Base-by-base conservation (phyloP, 2,888 invertebrate species). In the Sarcophaga subvicina region DNA sequence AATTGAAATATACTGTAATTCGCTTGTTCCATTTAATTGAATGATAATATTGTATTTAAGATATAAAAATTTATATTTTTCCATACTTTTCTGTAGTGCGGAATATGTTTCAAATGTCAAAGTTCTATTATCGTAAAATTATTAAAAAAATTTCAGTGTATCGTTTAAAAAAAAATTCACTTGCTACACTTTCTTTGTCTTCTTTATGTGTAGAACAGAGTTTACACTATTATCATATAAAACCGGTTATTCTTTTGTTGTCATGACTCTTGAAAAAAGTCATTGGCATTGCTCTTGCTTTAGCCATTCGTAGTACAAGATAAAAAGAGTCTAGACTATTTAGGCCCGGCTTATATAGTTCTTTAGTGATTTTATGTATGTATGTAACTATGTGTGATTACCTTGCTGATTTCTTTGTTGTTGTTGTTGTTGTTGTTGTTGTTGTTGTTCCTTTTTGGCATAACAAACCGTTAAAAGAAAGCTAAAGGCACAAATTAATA, bases 321-420 rank as follows among this genome's bases (percentile, higher is more conserved):
- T 12, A 54, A 67, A n/a, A 27, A 72, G 60, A 47, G 70, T 71
- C 62, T 62, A 78, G 66, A 83, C 66, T 27, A 6, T 49, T 49
- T 14, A 67, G 66, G 14, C 54, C 54, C 54, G 54, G 17, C 54
- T 17, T 54, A 54, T 5, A 54, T 73, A 62, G 37, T 25, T 12
- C 25, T 12, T 59, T 71, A 22, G 59, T 49, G 60, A n/a, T 20
- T 17, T 70, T 49, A 37, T 37, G 37, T 37, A 37, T 8, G 2
- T 12, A 10, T 14, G 54, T 54, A 54, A 14, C 12, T 14, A 47
- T n/a, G 17, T 66, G 63, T 17, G 66, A 66, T 85, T 91, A 92
- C 91, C 91, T 91, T 91, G 91, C 66, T 90, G 92, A 66, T 88
- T 91, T 80, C 88, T 89, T 71, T 90, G 90, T 72, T 89, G 88